phyloP scores from a whole-genome alignment of 1,140 invertebrate genomes.

The Zaprionus inermis region DNA sequence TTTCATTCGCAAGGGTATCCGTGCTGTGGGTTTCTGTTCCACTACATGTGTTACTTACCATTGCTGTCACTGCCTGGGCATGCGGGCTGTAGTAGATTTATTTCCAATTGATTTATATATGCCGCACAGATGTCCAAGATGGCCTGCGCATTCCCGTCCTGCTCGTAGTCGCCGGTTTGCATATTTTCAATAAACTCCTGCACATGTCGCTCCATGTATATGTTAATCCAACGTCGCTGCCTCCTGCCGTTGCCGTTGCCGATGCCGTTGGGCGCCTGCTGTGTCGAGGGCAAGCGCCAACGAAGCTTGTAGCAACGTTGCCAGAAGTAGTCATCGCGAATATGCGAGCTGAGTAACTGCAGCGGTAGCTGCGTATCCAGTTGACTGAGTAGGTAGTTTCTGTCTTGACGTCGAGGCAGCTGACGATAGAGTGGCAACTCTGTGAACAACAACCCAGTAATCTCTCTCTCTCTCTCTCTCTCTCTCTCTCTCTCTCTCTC shows the following conservation, averaged over 20 bases:
- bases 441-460: constrained; percentile 19
- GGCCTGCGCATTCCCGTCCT: constrained; percentile 75
- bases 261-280: constrained; percentile 46
- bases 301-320: constrained; percentile 74
- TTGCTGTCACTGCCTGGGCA: constrained; percentile 65
- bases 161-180: constrained; percentile 83
- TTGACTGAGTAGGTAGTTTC: constrained; percentile 82
- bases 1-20: constrained; percentile 27
- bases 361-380: constrained; percentile 83
- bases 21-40: too few species aligned
- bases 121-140: constrained; percentile 78
- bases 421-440: constrained; percentile 79
- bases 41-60: constrained; percentile 56
- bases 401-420: constrained; percentile 76
- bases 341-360: constrained; percentile 75
- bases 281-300: constrained; percentile 71
- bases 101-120: constrained; percentile 81
- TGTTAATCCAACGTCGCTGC: constrained; percentile 83
- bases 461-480: neutral
- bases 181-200: constrained; percentile 84
- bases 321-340: constrained; percentile 84
- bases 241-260: neutral
- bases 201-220: constrained; percentile 84
- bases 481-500: neutral
- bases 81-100: constrained; percentile 76